phyloP scores from a whole-genome alignment of 1,140 invertebrate genomes.

The Sitophilus oryzae region DNA sequence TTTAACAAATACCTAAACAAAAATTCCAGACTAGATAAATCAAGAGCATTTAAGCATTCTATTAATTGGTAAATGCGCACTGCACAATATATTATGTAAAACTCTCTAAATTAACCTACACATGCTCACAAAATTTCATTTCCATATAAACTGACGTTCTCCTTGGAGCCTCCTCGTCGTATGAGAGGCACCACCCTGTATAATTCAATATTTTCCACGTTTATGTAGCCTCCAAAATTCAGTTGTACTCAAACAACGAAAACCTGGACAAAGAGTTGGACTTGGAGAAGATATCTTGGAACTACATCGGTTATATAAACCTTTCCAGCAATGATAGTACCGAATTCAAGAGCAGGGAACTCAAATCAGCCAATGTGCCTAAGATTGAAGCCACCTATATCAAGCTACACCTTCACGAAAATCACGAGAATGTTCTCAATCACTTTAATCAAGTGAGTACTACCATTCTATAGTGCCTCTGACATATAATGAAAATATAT shows the following conservation, averaged over 20 bases:
- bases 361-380: constrained; percentile 77
- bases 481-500: no score
- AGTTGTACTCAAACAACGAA: constrained; percentile 54
- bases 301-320: constrained; percentile 73
- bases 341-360: constrained; percentile 75
- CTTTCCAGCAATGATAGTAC: constrained; percentile 76
- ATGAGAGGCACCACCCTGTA: not conserved
- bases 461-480: no score
- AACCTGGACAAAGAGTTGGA: constrained; percentile 46
- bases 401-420: constrained; percentile 77
- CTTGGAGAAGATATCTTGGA: constrained; percentile 50
- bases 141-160: no score
- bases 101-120: no score
- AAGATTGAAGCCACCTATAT: constrained; percentile 73
- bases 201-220: not conserved
- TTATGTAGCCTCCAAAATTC: constrained; percentile 53
- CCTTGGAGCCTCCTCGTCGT: no score
- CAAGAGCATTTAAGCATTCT: no score
- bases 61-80: no score
- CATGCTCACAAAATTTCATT: no score
- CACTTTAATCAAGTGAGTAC: constrained; percentile 70
- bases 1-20: no score
- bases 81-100: no score
- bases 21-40: no score
- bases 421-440: constrained; percentile 70